Conservation (phyloP, 1,140 invertebrate genomes). For the Orchestia grillus region DNA sequence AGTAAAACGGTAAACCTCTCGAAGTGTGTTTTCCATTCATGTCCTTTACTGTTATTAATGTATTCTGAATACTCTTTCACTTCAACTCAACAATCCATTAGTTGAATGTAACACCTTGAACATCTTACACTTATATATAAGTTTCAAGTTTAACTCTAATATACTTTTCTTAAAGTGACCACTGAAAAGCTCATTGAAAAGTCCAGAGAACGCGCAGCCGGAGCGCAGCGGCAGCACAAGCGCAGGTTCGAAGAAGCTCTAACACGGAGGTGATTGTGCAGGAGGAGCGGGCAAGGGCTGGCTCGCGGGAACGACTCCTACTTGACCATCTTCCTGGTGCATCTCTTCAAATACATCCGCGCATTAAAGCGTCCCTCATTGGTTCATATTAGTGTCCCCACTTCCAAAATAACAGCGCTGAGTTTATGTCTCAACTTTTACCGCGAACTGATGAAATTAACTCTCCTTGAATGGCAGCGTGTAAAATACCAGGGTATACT, state of each 20-base stretch:
- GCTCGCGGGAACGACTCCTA: background rate
- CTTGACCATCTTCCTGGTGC: no score
- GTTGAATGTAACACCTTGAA: background rate
- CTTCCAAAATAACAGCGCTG: no score
- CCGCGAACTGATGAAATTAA: no score
- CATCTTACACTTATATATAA: conserved; percentile 31
- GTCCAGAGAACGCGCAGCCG: background rate
- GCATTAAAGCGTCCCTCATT: no score
- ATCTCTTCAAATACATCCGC: no score
- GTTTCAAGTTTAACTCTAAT: conserved; percentile 15
- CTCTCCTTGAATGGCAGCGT: no score
- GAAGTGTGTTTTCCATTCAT: background rate
- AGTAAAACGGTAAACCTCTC: background rate
- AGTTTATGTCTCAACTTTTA: no score
- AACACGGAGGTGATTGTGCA: background rate
- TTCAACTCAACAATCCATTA: background rate
- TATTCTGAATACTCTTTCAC: background rate
- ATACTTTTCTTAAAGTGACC: conserved; percentile 47
- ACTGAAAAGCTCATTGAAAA: conserved; percentile 52
- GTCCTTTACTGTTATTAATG: background rate
- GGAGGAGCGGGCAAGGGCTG: background rate
- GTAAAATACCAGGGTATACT: no score
- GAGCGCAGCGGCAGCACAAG: background rate
- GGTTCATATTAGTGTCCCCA: no score
- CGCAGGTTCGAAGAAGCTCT: conserved; percentile 22